Conservation (phyloP, 2,797 vertebrate genomes). For the Oreonectes daqikongensis region DNA sequence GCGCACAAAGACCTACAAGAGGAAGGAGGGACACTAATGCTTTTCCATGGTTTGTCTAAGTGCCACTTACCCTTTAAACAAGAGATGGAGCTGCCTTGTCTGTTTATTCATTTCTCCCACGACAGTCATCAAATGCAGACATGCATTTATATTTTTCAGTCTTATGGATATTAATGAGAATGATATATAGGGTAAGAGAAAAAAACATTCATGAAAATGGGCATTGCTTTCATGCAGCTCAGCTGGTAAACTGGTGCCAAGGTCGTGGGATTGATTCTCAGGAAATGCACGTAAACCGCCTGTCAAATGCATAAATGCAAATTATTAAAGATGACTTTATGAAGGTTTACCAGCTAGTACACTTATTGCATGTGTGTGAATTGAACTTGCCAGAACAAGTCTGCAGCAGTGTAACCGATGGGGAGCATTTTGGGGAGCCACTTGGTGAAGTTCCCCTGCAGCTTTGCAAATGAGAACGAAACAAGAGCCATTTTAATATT, state of each 20-base stretch:
- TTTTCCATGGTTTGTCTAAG: slow-evolving; percentile 43
- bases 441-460: slow-evolving; percentile 42
- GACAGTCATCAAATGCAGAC: slow-evolving; percentile 37
- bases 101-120: slow-evolving; percentile 49
- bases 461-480: slow-evolving; percentile 31
- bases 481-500: slow-evolving; percentile 58
- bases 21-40: slow-evolving; percentile 37
- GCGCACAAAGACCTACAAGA: slow-evolving; percentile 10
- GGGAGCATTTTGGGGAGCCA: slow-evolving; percentile 11
- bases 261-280: neutral
- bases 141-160: slow-evolving; percentile 37
- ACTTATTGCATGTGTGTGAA: neutral
- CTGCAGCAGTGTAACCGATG: slow-evolving; percentile 31
- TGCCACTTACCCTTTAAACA: slow-evolving; percentile 59
- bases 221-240: neutral
- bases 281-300: neutral
- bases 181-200: slow-evolving; percentile 1
- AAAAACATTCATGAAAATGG: slow-evolving; percentile 35
- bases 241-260: neutral
- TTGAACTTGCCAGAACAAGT: slow-evolving; percentile 1
- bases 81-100: slow-evolving; percentile 39
- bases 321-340: slow-evolving; percentile 1
- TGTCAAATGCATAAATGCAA: neutral
- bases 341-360: neutral
- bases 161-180: slow-evolving; percentile 53